A percentile compares a stretch with the other conserved stretches of the same genome.
phyloP scores from a whole-genome alignment of 1,140 invertebrate genomes.

The Lysiphlebus fabarum region DNA sequence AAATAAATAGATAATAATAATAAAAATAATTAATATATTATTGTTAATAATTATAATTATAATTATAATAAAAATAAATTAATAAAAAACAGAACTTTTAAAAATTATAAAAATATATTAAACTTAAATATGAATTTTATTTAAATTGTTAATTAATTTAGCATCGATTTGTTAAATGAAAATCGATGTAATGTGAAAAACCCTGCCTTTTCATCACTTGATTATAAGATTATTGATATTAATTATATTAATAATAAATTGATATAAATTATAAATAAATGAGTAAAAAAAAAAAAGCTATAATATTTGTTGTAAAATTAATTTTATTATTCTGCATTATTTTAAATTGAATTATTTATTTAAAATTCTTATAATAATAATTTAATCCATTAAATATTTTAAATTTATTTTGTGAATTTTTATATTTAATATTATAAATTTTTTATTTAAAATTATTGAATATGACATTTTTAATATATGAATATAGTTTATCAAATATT shows the following conservation, averaged over 20 bases:
- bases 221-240: constrained; percentile 18
- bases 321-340: too few species aligned
- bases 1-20: constrained; percentile 1
- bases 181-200: constrained; percentile 15
- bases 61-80: not conserved
- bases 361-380: too few species aligned
- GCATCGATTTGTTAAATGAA: constrained; percentile 1
- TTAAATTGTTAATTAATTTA: constrained; percentile 6
- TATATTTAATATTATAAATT: too few species aligned
- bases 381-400: too few species aligned
- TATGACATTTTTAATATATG: too few species aligned
- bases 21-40: not conserved
- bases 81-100: too few species aligned
- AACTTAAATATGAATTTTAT: constrained; percentile 4
- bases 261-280: too few species aligned
- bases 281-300: not conserved
- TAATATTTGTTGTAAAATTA: not conserved
- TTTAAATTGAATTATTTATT: too few species aligned
- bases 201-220: constrained; percentile 26
- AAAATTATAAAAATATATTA: constrained; percentile 8
- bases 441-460: too few species aligned
- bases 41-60: constrained; percentile 5
- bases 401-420: too few species aligned
- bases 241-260: not conserved
- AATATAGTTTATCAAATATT: too few species aligned